Conservation (phyloP, 53 echinoderm and acorn worm genomes). For the Mesocentrotus franciscanus region DNA sequence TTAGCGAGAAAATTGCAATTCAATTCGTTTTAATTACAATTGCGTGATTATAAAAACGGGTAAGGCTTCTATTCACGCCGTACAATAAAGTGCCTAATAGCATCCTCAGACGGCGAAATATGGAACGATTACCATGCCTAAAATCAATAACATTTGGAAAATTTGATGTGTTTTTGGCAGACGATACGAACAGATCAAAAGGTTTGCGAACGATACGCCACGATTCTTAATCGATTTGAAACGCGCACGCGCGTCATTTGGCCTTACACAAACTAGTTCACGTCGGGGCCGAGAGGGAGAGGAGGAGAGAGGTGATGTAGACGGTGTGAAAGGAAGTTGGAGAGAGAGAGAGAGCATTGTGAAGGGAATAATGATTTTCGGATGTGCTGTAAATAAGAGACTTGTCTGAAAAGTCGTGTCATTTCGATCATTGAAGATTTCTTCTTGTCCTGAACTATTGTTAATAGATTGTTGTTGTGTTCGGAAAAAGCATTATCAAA, state of each 20-base stretch:
- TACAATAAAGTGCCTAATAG: conserved; percentile 53
- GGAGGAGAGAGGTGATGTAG: conserved; percentile 15
- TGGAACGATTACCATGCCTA: conserved; percentile 50
- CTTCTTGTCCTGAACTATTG: neutral
- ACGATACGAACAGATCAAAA: conserved; percentile 46
- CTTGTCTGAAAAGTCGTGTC: neutral
- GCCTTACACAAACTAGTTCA: conserved; percentile 60
- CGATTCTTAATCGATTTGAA: conserved; percentile 51
- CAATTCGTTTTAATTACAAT: conserved; percentile 68
- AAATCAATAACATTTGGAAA: conserved; percentile 65
- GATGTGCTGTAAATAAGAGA: neutral
- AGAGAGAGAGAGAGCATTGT: neutral
- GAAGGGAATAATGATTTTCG: conserved; percentile 8
- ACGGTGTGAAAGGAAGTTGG: neutral
- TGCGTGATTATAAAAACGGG: conserved; percentile 62
- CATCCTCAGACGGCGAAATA: conserved; percentile 35
- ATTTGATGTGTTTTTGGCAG: neutral
- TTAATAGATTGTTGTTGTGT: neutral
- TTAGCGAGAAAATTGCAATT: conserved; percentile 54
- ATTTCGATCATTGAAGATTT: neutral
- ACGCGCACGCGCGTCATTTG: conserved; percentile 54
- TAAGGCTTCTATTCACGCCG: conserved; percentile 46
- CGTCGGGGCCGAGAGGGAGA: conserved; percentile 37
- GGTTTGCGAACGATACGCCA: conserved; percentile 49
- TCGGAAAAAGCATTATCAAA: neutral